Evolutionary conservation across 2,113 vertebrate genomes (phyloP).

Genomic region (Dolichallabes microphthalmus): DNA sequence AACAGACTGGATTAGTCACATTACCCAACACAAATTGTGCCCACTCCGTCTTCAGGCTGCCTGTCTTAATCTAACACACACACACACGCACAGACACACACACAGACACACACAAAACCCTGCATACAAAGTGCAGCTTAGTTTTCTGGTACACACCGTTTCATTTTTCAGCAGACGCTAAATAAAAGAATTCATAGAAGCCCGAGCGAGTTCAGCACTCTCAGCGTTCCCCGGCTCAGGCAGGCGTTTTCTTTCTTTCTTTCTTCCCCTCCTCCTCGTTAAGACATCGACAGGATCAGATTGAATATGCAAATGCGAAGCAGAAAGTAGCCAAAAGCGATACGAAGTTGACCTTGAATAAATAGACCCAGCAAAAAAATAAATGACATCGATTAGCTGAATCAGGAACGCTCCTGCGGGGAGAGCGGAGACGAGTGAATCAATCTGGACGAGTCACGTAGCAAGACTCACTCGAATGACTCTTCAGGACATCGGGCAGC

Average conservation of each 20-base stretch:
- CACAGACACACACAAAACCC: slow-evolving; percentile 2
- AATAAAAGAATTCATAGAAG: neutral
- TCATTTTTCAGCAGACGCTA: neutral
- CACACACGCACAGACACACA: slow-evolving; percentile 13
- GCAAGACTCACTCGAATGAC: neutral
- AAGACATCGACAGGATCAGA: neutral
- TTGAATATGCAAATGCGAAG: slow-evolving; percentile 4
- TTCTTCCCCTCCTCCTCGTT: neutral
- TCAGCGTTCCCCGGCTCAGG: neutral
- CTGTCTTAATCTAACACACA: neutral
- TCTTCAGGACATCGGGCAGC: neutral
- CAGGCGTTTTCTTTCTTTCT: neutral
- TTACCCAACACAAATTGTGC: slow-evolving; percentile 42
- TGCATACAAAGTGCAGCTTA: neutral
- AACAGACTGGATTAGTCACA: slow-evolving; percentile 48
- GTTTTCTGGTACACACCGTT: neutral
- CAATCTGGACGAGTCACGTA: neutral
- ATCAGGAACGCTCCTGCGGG: neutral
- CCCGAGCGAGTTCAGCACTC: neutral
- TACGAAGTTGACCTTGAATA: neutral
- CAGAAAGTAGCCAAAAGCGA: neutral
- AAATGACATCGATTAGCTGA: slow-evolving; percentile 6
- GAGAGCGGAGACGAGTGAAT: neutral
- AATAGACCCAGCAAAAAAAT: neutral
- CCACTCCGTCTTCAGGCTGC: neutral